A percentile compares a stretch with the other conserved stretches of the same genome.
Conservation (phyloP, 1,140 invertebrate genomes). For the Cecropterus lyciades region DNA sequence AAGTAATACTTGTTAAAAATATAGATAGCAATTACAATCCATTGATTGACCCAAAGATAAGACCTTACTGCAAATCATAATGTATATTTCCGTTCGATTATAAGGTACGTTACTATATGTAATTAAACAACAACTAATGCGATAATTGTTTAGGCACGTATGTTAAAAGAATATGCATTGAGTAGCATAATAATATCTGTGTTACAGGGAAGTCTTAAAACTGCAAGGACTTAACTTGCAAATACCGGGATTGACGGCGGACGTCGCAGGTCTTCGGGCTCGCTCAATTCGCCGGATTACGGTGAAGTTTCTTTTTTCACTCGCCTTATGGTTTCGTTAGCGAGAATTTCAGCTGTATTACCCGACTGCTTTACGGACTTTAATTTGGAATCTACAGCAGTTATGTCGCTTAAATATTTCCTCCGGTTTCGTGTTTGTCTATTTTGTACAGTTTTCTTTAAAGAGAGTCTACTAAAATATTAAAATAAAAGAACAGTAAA, state of each 20-base stretch:
- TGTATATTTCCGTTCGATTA: too few species aligned
- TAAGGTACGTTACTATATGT: too few species aligned
- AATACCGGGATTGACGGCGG: constrained; percentile 64
- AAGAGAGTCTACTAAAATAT: too few species aligned
- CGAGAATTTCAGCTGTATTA: constrained; percentile 31
- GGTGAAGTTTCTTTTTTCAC: constrained; percentile 55
- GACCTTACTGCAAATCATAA: too few species aligned
- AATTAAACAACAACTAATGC: too few species aligned
- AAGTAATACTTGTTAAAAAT: too few species aligned
- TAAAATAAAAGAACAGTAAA: too few species aligned
- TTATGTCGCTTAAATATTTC: neutral
- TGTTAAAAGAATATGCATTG: neutral
- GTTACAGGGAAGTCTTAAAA: constrained; percentile 66
- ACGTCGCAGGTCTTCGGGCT: constrained; percentile 68
- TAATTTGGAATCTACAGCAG: neutral
- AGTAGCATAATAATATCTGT: constrained; percentile 44
- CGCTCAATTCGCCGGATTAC: constrained; percentile 69
- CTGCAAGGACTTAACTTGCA: constrained; percentile 66
- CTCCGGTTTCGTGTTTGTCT: neutral
- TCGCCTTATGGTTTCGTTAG: constrained; percentile 55
- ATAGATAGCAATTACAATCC: too few species aligned
- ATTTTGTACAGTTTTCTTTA: neutral
- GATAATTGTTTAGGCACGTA: neutral
- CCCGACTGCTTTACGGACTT: constrained; percentile 3
- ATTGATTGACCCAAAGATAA: too few species aligned